A percentile compares a stretch with the other conserved stretches of the same genome.
phyloP scores from a whole-genome alignment of 2,113 vertebrate species.

The Camelus dromedarius region DNA sequence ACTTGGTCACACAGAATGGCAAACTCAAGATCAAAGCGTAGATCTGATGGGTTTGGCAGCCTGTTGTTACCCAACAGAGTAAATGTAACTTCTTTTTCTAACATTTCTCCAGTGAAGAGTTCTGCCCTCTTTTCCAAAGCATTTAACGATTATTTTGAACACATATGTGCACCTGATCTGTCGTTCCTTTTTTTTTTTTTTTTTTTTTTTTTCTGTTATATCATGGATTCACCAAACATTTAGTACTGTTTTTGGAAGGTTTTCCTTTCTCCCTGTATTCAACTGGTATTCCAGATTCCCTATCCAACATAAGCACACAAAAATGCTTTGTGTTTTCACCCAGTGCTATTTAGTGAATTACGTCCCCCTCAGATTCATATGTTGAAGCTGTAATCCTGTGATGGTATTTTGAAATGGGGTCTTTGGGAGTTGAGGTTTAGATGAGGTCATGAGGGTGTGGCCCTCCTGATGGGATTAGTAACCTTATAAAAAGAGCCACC shows the following conservation, averaged over 20 bases:
- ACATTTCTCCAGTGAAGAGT: background rate
- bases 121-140: background rate
- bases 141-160: background rate
- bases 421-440: background rate
- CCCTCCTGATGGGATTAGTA: background rate
- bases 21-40: background rate
- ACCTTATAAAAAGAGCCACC: background rate
- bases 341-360: background rate
- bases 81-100: background rate
- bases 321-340: background rate
- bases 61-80: background rate
- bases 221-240: background rate
- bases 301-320: background rate
- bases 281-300: background rate
- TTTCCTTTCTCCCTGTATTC: background rate
- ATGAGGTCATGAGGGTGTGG: background rate
- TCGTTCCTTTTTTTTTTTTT: background rate
- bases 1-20: background rate
- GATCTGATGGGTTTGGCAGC: background rate
- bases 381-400: background rate
- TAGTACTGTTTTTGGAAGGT: background rate
- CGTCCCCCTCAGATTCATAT: background rate
- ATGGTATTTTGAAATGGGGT: background rate
- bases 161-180: background rate
- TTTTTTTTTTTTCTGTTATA: constrained; percentile 9